Conservation (phyloP, 2,888 invertebrate species). For the Diabrotica balteata region DNA sequence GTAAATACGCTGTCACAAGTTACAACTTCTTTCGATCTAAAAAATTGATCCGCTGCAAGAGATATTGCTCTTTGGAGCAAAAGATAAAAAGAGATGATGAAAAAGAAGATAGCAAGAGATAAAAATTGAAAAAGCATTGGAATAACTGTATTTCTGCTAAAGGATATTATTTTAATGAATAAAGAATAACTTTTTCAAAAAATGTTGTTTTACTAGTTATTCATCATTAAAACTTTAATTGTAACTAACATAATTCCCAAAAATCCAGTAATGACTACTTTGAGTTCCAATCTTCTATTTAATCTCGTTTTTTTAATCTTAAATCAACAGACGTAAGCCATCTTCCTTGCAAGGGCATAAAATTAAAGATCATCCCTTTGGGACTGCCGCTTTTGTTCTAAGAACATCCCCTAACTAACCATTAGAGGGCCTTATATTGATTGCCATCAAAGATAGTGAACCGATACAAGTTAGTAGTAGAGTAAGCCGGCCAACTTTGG, state of each 20-base stretch:
- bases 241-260: not conserved
- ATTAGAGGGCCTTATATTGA: conserved; percentile 35
- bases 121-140: too few species aligned
- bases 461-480: conserved; percentile 32
- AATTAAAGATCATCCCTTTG: conserved; percentile 39
- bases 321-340: conserved; percentile 31
- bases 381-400: conserved; percentile 39
- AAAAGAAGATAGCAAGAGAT: too few species aligned
- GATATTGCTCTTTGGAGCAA: too few species aligned
- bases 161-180: too few species aligned
- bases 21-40: too few species aligned
- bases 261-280: not conserved
- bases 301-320: conserved; percentile 15
- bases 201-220: too few species aligned
- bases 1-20: too few species aligned
- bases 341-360: conserved; percentile 31
- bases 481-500: conserved; percentile 28
- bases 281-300: not conserved
- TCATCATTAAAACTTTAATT: not conserved
- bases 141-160: too few species aligned
- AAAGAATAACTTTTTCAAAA: too few species aligned
- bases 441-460: conserved; percentile 36
- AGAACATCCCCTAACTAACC: conserved; percentile 38
- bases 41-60: too few species aligned
- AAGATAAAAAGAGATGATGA: too few species aligned